Conservation (phyloP, 2,797 vertebrate species). For the Anguilla anguilla region DNA sequence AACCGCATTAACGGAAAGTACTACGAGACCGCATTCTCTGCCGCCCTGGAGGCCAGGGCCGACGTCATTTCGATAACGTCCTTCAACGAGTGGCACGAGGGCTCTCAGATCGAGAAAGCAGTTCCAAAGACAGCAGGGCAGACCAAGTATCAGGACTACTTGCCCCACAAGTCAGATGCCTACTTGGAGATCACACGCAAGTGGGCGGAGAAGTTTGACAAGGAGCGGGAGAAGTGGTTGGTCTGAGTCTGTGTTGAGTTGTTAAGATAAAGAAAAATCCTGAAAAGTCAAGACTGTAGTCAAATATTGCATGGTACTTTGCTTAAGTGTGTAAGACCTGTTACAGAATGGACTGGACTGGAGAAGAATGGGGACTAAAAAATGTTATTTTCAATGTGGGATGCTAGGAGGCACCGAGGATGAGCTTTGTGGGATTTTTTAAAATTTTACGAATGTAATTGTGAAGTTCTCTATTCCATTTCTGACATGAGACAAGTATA, state of each 20-base stretch:
- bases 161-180: constrained; percentile 85
- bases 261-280: not conserved
- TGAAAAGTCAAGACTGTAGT: not conserved
- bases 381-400: not conserved
- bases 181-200: constrained; percentile 93
- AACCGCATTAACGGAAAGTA: constrained; percentile 95
- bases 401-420: not conserved
- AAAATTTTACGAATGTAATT: not conserved
- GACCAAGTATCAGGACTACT: constrained; percentile 86
- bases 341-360: not conserved
- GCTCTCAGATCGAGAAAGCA: constrained; percentile 95
- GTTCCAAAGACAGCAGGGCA: constrained; percentile 81
- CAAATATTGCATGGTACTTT: not conserved
- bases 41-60: constrained; percentile 80
- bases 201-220: constrained; percentile 87
- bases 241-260: constrained; percentile 44
- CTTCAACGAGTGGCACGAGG: constrained; percentile 99
- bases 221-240: constrained; percentile 75
- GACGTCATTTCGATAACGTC: constrained; percentile 92
- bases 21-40: constrained; percentile 86
- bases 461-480: not conserved
- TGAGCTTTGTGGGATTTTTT: not conserved
- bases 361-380: not conserved
- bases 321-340: not conserved
- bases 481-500: not conserved